These are phyloP conservation scores for Caenorhabditis afra DNA, from an alignment of 2,888 invertebrate species.

Conservation along the genomic window DNA sequence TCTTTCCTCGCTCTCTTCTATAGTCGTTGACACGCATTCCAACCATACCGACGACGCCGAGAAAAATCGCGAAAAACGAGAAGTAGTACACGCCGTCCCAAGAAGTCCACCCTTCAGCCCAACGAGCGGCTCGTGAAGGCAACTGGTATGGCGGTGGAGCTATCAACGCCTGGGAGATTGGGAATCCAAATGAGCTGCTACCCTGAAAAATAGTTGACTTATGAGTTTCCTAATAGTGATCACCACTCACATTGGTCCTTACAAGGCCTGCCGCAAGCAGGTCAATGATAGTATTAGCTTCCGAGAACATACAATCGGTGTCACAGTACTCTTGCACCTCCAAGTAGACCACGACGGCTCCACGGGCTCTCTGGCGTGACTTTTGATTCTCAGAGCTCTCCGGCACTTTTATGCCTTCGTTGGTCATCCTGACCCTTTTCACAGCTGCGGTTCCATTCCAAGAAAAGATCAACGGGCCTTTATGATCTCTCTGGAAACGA, in stretches of 20 bases:
- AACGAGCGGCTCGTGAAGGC: no score
- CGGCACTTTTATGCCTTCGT: conserved; percentile 4
- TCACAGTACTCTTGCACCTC: conserved; percentile 68
- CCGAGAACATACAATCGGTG: conserved; percentile 60
- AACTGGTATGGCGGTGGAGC: conserved; percentile 6
- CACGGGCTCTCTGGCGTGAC: neutral
- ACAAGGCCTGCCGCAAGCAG: conserved; percentile 70
- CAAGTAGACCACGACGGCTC: conserved; percentile 47
- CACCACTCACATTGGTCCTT: conserved; percentile 49
- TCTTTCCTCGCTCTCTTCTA: no score
- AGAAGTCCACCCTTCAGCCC: no score
- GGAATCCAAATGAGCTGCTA: conserved; percentile 23
- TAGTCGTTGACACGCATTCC: no score
- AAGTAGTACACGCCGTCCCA: no score
- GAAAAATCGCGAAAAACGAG: no score
- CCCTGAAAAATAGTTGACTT: conserved; percentile 18
- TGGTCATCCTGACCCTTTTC: neutral
- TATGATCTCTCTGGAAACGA: neutral
- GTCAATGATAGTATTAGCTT: conserved; percentile 70
- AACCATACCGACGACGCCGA: no score
- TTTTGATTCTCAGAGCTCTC: neutral
- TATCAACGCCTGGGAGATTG: conserved; percentile 51
- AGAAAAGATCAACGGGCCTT: neutral
- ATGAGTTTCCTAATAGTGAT: neutral
- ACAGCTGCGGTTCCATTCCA: neutral